A percentile compares a stretch with the other conserved stretches of the same genome.
These are phyloP conservation scores for Lacanobia wlatinum DNA, from an alignment of 2,888 invertebrate genomes.

Conservation along the genomic window DNA sequence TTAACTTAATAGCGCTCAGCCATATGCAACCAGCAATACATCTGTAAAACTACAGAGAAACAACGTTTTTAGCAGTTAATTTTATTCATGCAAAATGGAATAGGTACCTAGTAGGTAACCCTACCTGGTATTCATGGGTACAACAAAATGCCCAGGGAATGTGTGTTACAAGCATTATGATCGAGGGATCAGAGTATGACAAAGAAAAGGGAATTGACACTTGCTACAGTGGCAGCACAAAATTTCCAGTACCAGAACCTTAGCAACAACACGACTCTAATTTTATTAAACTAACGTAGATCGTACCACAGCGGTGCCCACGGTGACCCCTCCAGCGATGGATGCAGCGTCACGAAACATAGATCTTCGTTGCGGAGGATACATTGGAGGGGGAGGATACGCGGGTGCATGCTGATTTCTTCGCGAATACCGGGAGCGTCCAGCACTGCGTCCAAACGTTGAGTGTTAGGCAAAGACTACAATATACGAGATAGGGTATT, in stretches of 20 bases:
- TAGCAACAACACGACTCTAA: constrained; percentile 34
- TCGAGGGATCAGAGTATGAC: too few relatives aligned
- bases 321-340: constrained; percentile 99
- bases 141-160: neutral
- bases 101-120: neutral
- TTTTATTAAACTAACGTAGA: constrained; percentile 14
- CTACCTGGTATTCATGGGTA: neutral
- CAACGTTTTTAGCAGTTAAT: constrained; percentile 18
- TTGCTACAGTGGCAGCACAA: neutral
- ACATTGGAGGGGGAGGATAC: constrained; percentile 75
- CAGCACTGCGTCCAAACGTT: constrained; percentile 49
- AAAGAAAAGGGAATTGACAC: neutral
- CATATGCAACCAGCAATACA: too few relatives aligned
- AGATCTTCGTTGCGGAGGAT: constrained; percentile 93
- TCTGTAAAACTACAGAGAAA: neutral
- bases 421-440: constrained; percentile 74
- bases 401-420: constrained; percentile 79
- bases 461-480: constrained; percentile 13
- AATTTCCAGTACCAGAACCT: constrained; percentile 9
- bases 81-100: neutral
- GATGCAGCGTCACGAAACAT: constrained; percentile 99
- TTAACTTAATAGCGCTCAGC: too few relatives aligned
- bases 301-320: constrained; percentile 97
- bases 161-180: too few relatives aligned
- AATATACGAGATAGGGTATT: constrained; percentile 2